Conservation (phyloP, 30 jellyfish, hydroid and myxozoan genomes). For the Cassiopea andromeda region DNA sequence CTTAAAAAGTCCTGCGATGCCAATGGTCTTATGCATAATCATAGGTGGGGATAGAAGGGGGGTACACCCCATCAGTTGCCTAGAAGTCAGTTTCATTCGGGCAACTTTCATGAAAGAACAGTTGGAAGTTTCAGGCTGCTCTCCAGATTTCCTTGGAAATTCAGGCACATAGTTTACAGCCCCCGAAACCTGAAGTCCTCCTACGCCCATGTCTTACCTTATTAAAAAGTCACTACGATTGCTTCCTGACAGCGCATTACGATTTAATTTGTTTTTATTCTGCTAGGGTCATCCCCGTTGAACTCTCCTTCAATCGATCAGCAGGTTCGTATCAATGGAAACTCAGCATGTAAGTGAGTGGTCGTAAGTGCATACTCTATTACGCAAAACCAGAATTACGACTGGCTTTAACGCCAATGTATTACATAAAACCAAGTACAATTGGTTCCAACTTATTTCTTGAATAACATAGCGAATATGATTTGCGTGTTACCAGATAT, state of each 20-base stretch:
- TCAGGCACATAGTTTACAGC: too few species aligned
- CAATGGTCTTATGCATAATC: too few species aligned
- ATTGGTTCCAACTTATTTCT: not conserved
- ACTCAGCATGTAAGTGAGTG: conserved; percentile 46
- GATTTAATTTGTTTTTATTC: conserved; percentile 38
- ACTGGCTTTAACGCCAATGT: not conserved
- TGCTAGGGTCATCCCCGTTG: conserved; percentile 39
- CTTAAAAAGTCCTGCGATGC: too few species aligned
- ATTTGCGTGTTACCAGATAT: conserved; percentile 29
- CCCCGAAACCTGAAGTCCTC: too few species aligned
- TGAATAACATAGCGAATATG: not conserved
- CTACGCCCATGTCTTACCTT: too few species aligned
- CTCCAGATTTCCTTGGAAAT: too few species aligned
- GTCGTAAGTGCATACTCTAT: not conserved
- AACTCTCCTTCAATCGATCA: conserved; percentile 16
- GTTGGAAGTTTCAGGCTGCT: too few species aligned
- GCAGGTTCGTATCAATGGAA: conserved; percentile 55
- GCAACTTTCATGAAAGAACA: too few species aligned
- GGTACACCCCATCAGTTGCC: too few species aligned
- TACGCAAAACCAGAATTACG: not conserved
- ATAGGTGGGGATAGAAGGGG: too few species aligned
- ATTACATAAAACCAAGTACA: not conserved
- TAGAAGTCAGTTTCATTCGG: too few species aligned
- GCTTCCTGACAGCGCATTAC: conserved; percentile 28
- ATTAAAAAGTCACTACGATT: not conserved